Evolutionary conservation across 2,113 vertebrate genomes (phyloP).

Genomic region (Corythornis vintsioides): DNA sequence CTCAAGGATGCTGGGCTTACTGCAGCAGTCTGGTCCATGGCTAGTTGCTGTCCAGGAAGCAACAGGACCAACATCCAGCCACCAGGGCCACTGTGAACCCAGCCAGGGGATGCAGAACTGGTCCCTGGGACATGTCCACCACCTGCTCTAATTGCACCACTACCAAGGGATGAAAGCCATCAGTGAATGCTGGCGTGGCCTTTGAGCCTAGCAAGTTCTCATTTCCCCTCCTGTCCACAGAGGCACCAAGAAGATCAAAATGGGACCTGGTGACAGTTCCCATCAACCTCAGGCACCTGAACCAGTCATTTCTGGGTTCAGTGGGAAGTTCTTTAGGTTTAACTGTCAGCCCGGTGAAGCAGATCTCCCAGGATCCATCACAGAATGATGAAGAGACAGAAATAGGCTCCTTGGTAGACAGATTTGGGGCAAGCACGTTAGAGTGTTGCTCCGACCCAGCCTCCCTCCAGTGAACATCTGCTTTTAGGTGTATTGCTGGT

Average conservation of each 20-base stretch:
- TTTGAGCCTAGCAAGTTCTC: fast-evolving
- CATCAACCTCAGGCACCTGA: background rate
- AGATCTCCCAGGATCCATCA: background rate
- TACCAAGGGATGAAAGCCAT: background rate
- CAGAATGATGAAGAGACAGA: background rate
- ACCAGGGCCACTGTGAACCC: background rate
- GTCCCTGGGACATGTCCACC: background rate
- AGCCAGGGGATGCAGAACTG: background rate
- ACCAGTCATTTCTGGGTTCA: background rate
- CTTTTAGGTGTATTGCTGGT: background rate
- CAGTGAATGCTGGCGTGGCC: background rate
- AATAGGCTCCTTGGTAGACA: background rate
- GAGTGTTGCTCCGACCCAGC: background rate
- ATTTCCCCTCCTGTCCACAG: fast-evolving
- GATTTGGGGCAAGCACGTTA: background rate
- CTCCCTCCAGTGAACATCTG: fast-evolving
- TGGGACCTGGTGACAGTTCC: background rate
- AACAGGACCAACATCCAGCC: background rate
- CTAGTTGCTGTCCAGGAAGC: background rate
- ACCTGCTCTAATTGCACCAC: background rate
- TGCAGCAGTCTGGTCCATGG: background rate
- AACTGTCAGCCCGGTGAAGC: background rate
- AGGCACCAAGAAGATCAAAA: background rate
- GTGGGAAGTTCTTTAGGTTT: background rate
- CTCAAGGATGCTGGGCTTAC: fast-evolving